These are phyloP conservation scores for Drosophila orosa DNA, from an alignment of 1,140 invertebrate species.

Conservation along the genomic window DNA sequence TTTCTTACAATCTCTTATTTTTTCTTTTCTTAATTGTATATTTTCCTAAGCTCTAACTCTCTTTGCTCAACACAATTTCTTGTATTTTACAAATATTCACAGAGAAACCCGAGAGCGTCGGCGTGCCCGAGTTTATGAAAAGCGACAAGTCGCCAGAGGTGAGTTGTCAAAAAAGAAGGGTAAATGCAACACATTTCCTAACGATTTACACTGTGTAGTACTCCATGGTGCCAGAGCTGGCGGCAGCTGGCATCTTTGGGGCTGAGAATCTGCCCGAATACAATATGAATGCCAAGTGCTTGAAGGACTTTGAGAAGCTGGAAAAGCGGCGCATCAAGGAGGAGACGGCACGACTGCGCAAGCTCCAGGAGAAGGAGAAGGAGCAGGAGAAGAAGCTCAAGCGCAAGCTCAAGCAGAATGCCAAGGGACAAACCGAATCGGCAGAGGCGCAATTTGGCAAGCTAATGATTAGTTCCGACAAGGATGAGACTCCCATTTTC, in stretches of 20 bases:
- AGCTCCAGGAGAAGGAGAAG: constrained; percentile 89
- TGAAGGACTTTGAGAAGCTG: constrained; percentile 91
- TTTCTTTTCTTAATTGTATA: not conserved
- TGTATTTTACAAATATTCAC: not conserved
- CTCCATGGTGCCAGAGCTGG: constrained; percentile 86
- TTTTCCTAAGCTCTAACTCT: not conserved
- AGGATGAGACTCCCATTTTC: constrained; percentile 94
- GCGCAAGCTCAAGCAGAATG: constrained; percentile 87
- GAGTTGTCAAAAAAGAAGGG: no score
- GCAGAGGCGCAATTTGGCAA: constrained; percentile 85
- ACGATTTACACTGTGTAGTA: constrained; percentile 83
- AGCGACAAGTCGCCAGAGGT: constrained; percentile 88
- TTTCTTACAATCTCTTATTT: no score
- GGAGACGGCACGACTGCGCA: constrained; percentile 87
- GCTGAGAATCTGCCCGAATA: constrained; percentile 87
- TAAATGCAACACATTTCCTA: no score
- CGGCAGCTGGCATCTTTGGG: constrained; percentile 84
- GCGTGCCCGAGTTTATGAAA: constrained; percentile 72
- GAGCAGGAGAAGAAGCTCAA: constrained; percentile 91
- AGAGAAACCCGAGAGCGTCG: constrained; percentile 69
- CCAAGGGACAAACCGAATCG: constrained; percentile 84
- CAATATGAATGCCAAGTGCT: constrained; percentile 89
- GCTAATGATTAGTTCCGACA: constrained; percentile 90
- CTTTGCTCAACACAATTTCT: not conserved
- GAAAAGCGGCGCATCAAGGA: constrained; percentile 91